Conservation (phyloP, 2,888 invertebrate species). For the Cremastinae sp. region DNA sequence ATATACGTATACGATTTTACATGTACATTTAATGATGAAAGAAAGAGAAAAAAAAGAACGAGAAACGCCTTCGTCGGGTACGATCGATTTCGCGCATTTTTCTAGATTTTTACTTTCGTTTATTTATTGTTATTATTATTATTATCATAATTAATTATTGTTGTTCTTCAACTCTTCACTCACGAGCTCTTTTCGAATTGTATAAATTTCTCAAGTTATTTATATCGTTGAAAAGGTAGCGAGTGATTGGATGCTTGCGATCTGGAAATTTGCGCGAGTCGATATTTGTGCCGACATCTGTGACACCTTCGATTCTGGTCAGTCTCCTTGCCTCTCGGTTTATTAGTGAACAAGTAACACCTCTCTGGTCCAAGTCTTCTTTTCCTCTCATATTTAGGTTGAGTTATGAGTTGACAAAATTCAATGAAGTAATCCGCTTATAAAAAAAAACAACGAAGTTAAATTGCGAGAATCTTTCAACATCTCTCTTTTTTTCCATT, state of each 20-base stretch:
- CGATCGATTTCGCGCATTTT: slow-evolving; percentile 40
- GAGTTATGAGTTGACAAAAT: slow-evolving; percentile 74
- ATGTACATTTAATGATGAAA: slow-evolving; percentile 24
- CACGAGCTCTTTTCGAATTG: too few relatives aligned
- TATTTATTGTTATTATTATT: too few relatives aligned
- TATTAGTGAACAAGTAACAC: slow-evolving; percentile 81
- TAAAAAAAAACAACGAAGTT: slow-evolving; percentile 15
- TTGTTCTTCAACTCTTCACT: too few relatives aligned
- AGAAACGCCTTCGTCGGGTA: slow-evolving; percentile 51
- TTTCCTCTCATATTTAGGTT: slow-evolving; percentile 78
- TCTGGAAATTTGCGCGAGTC: too few relatives aligned
- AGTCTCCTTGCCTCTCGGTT: slow-evolving; percentile 81
- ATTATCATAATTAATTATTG: too few relatives aligned
- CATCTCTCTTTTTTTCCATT: slow-evolving; percentile 14
- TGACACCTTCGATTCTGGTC: slow-evolving; percentile 78
- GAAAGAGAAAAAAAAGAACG: slow-evolving; percentile 54
- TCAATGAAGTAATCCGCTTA: slow-evolving; percentile 5
- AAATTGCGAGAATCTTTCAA: neutral
- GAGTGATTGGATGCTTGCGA: too few relatives aligned
- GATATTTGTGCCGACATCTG: slow-evolving; percentile 58
- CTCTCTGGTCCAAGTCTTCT: slow-evolving; percentile 81
- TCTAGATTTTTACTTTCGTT: neutral
- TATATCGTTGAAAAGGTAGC: too few relatives aligned
- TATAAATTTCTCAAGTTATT: too few relatives aligned
- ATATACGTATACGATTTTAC: slow-evolving; percentile 5